These are phyloP conservation scores for Tridacna crocea DNA, from an alignment of 2,888 invertebrate genomes.

Conservation along the genomic window DNA sequence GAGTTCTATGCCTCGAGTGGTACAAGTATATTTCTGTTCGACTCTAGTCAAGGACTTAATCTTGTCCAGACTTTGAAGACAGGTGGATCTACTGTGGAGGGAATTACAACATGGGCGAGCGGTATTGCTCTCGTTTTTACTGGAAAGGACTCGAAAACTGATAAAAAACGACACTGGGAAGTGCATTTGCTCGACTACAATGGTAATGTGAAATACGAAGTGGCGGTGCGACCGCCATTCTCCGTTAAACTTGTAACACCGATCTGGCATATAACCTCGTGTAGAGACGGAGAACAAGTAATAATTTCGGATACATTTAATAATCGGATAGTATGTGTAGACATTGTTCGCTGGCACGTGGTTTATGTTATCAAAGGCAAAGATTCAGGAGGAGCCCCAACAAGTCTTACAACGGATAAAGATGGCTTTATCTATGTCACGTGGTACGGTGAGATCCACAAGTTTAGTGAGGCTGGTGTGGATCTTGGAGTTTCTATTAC, in stretches of 20 bases:
- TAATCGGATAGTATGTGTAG: slow-evolving; percentile 51
- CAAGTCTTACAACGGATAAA: slow-evolving; percentile 41
- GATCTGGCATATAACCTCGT: slow-evolving; percentile 45
- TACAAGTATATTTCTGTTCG: slow-evolving; percentile 22
- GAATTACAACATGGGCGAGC: slow-evolving; percentile 41
- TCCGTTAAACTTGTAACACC: slow-evolving; percentile 45
- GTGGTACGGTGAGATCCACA: slow-evolving; percentile 55
- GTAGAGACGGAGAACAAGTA: slow-evolving; percentile 34
- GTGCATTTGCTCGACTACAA: slow-evolving; percentile 39
- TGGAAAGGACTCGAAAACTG: slow-evolving; percentile 29
- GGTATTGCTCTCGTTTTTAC: slow-evolving; percentile 47
- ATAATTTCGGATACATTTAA: slow-evolving; percentile 48
- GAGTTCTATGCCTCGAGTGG: slow-evolving; percentile 50
- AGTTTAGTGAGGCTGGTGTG: slow-evolving; percentile 40
- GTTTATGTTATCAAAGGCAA: slow-evolving; percentile 46
- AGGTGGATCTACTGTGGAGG: slow-evolving; percentile 36
- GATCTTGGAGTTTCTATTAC: slow-evolving; percentile 46
- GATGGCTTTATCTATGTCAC: slow-evolving; percentile 46
- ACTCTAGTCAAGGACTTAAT: slow-evolving; percentile 9
- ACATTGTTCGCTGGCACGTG: slow-evolving; percentile 48
- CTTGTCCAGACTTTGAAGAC: slow-evolving; percentile 31
- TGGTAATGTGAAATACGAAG: slow-evolving; percentile 40
- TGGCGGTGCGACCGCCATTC: slow-evolving; percentile 41
- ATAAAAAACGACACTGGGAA: slow-evolving; percentile 52
- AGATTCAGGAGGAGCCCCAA: slow-evolving; percentile 40